Conservation (phyloP, 2,888 invertebrate species). For the Eristalis tenax region DNA sequence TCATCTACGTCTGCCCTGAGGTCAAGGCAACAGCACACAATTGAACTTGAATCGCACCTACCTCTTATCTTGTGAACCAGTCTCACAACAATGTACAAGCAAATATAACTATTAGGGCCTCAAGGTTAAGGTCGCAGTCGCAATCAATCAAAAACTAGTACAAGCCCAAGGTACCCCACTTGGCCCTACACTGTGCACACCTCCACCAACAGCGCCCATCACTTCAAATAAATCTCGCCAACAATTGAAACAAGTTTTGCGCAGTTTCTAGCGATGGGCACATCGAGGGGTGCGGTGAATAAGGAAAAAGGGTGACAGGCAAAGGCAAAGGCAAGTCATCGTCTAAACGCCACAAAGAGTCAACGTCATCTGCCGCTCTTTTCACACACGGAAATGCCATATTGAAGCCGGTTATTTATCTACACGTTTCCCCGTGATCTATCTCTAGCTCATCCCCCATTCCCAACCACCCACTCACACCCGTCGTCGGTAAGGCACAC, state of each 20-base stretch:
- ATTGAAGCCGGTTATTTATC: slow-evolving; percentile 42
- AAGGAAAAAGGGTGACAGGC: background rate
- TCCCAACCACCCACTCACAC: background rate
- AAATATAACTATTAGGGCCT: background rate
- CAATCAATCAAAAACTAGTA: background rate
- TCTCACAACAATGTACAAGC: background rate
- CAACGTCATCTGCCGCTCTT: slow-evolving; percentile 38
- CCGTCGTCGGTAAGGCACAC: background rate
- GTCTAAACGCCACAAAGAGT: slow-evolving; percentile 32
- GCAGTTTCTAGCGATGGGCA: background rate
- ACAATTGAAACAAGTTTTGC: background rate
- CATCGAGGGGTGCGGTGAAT: background rate
- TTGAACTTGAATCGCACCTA: background rate
- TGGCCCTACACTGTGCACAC: background rate
- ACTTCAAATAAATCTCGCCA: background rate
- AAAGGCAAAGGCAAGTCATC: slow-evolving; percentile 1
- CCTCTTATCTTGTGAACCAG: background rate
- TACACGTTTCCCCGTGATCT: background rate
- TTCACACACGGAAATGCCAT: slow-evolving; percentile 63
- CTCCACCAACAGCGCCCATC: background rate
- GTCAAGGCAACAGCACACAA: background rate
- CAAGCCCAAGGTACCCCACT: background rate
- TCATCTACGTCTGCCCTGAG: background rate
- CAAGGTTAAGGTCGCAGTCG: background rate
- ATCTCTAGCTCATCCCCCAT: background rate